Evolutionary conservation across 2,797 vertebrate species (phyloP), one percentile per base, ranked within the genome.

Genomic region (Erpetoichthys calabaricus): DNA sequence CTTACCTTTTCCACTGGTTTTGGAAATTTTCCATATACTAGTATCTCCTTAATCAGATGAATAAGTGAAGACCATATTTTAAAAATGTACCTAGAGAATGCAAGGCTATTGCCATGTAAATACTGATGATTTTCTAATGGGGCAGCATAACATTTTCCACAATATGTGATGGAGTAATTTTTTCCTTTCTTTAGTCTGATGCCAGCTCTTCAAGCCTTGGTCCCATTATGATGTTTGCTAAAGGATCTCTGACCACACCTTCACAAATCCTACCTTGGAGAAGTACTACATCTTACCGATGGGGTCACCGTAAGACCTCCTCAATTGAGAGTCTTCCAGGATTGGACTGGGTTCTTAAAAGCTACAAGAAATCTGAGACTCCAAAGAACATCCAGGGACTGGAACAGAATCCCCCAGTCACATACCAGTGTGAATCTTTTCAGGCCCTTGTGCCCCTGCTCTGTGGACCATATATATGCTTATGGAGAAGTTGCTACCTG

Each of bases 401-500:
- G 25, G 25, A 25, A 25, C 25, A 25, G 25, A 25, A 25, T 25
- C 25, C 44, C 60, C 54, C 51, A 5, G 65, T 60, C 62, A 62
- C 68, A 54, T 75, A 71, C 47, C 73, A 76, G 44, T 74, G 74
- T 3, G 80, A 80, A 66, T 73, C 78, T 4, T 75, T 75, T 0
- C 83, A 87, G 59, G 78, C 86, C 55, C 70, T 97, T 6, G 71
- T 91, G 56, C 92, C 94, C 56, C 74, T 83, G n/a, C 80, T 85
- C 0, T 61, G 85, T 4, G 91, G 85, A 47, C 91, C 94, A 57
- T 87, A 86, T 43, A 57, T 96, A 66, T 75, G 74, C 5, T 72
- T 98, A 60, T 98, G 94, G 94, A 86, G 69, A 64, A 86, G 88
- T 58, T 97, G 94, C 70, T 97, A 95, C 80, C 83, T 94, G 59